Evolutionary conservation across 1,140 invertebrate genomes (phyloP), one percentile per base, ranked within the genome.

Genomic region (Heliconius eleuchia): DNA sequence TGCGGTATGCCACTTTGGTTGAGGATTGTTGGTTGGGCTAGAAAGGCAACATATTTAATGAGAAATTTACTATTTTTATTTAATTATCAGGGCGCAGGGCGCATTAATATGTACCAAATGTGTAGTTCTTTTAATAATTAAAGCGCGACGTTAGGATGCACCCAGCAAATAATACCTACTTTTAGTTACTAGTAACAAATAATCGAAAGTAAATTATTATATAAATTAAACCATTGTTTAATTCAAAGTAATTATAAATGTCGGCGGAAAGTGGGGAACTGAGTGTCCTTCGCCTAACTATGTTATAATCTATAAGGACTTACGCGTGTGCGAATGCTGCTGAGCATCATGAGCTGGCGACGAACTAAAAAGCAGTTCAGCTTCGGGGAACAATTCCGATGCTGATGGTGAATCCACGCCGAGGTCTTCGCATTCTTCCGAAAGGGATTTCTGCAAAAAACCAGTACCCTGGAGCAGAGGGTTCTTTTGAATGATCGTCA

Each of bases 361-460:
- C 7, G 90, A 86, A 1, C 92, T 96, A 83, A 97, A 96, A 27
- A 97, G 88, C 46, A 97, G 85, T 85, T 97, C 97, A 0, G 97
- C 97, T 82, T 97, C 97, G 2, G 97, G 97, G 89, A 97, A 97
- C 39, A 97, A 90, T 85, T 97, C 97, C 78, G 96, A 97, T 0
- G 97, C 96, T 70, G 96, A 97, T 1, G 97, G 97, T 57, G 97
- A 97, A 81, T 97, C 97, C 13, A 97, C 97, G 18, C 97, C 97
- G 3, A 97, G 90, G 87, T 97, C 97, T 85, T 97, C 96, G 87
- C 96, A 97, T 86, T 97, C 97, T 85, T 97, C 97, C 0, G 96
- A 97, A 8, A 97, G 87, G 50, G 96, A 97, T 88, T 97, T 97
- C 91, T 97, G 96, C 3, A 95, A 86, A 70, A 81, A 81, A 37